phyloP scores from a whole-genome alignment of 1,140 invertebrate genomes.

The Steinernema khuongi region DNA sequence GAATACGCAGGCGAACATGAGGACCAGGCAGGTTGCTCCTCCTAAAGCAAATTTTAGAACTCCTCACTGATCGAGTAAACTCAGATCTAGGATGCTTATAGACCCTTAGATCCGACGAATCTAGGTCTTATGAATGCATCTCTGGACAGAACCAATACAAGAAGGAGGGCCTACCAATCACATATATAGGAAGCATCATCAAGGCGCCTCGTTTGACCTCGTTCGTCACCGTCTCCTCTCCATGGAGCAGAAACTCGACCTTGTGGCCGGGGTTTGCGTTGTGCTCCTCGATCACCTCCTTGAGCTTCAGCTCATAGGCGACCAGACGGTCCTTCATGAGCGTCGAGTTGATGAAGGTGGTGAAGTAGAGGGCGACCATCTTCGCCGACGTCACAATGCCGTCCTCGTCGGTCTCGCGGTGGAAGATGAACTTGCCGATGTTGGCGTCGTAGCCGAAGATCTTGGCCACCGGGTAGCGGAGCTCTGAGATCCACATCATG shows the following conservation, averaged over 20 bases:
- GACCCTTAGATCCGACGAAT: no score
- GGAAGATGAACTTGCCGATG: background rate
- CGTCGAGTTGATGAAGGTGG: background rate
- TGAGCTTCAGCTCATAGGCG: background rate
- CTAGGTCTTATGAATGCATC: no score
- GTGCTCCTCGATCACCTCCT: background rate
- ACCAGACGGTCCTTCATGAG: background rate
- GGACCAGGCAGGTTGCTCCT: background rate
- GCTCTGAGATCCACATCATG: background rate
- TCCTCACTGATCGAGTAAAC: no score
- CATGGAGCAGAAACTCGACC: background rate
- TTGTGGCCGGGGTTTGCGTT: background rate
- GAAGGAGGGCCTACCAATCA: background rate
- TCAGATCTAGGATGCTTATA: no score
- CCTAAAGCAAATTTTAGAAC: no score
- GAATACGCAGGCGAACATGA: background rate
- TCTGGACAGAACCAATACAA: no score
- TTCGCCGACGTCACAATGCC: constrained; percentile 5
- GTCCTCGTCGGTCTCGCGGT: background rate
- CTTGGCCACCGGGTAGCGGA: background rate
- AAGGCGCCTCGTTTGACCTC: background rate
- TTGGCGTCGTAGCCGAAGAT: background rate
- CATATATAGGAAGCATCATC: background rate
- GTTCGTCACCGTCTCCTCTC: background rate
- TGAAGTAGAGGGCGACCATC: background rate